These are phyloP conservation scores for Aythya baeri DNA, from an alignment of 2,113 vertebrate species.

Conservation along the genomic window DNA sequence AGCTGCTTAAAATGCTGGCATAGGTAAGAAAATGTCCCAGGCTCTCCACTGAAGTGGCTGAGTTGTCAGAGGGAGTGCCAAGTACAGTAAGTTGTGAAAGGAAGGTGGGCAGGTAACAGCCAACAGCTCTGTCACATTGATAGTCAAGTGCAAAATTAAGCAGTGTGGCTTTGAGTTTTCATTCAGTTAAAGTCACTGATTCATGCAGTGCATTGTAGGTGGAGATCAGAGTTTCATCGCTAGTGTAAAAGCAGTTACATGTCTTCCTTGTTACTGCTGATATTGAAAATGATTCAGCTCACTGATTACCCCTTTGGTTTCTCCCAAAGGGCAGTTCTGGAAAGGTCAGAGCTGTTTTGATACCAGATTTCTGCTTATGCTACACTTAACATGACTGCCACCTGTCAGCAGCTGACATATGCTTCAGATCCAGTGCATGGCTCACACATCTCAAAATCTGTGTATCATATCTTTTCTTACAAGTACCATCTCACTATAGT, in stretches of 20 bases:
- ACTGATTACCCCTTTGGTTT: not conserved
- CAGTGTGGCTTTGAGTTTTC: not conserved
- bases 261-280: not conserved
- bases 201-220: not conserved
- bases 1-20: not conserved
- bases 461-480: not conserved
- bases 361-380: not conserved
- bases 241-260: not conserved
- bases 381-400: not conserved
- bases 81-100: not conserved
- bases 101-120: not conserved
- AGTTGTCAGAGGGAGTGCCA: not conserved
- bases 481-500: not conserved
- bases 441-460: not conserved
- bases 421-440: not conserved
- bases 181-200: not conserved
- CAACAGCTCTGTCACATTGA: not conserved
- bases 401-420: not conserved
- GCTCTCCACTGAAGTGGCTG: not conserved
- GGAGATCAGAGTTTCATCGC: not conserved
- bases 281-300: not conserved
- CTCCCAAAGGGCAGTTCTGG: not conserved
- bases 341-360: not conserved
- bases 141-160: not conserved
- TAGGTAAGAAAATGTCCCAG: not conserved